phyloP scores from a whole-genome alignment of 1,140 invertebrate species.

The Riptortus pedestris region DNA sequence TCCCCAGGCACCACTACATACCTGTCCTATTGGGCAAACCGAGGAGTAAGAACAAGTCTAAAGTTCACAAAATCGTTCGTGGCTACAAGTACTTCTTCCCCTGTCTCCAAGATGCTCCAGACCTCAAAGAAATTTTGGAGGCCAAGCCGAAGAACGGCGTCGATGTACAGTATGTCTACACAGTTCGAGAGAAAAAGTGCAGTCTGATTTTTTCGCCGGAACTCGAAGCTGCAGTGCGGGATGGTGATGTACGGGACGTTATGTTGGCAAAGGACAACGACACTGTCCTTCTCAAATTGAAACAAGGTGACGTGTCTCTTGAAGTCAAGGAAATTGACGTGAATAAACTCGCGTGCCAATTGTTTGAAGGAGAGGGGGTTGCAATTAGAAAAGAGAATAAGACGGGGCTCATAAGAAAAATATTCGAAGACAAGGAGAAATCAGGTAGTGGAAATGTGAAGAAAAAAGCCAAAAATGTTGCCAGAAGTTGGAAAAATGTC shows the following conservation, averaged over 20 bases:
- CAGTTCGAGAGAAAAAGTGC: conserved; percentile 57
- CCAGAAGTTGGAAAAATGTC: conserved; percentile 37
- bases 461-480: conserved; percentile 36
- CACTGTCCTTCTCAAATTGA: conserved; percentile 58
- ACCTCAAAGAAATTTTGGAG: conserved; percentile 49
- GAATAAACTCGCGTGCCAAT: conserved; percentile 38
- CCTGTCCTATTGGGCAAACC: conserved; percentile 51
- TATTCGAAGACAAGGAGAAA: conserved; percentile 65
- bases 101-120: conserved; percentile 50
- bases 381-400: conserved; percentile 42
- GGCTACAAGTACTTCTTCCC: conserved; percentile 66
- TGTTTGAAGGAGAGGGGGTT: conserved; percentile 53
- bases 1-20: conserved; percentile 67
- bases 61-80: conserved; percentile 47
- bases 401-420: conserved; percentile 45
- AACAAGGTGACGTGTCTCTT: conserved; percentile 57
- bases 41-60: conserved; percentile 39
- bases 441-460: conserved; percentile 40
- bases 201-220: conserved; percentile 62
- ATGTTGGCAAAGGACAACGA: conserved; percentile 63
- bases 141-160: conserved; percentile 43
- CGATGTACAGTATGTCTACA: conserved; percentile 58
- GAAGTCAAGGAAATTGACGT: conserved; percentile 52
- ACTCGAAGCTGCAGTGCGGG: conserved; percentile 61
- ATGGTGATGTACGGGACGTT: conserved; percentile 64